Conservation (phyloP, 2,888 invertebrate species). For the Chouioia cunea region DNA sequence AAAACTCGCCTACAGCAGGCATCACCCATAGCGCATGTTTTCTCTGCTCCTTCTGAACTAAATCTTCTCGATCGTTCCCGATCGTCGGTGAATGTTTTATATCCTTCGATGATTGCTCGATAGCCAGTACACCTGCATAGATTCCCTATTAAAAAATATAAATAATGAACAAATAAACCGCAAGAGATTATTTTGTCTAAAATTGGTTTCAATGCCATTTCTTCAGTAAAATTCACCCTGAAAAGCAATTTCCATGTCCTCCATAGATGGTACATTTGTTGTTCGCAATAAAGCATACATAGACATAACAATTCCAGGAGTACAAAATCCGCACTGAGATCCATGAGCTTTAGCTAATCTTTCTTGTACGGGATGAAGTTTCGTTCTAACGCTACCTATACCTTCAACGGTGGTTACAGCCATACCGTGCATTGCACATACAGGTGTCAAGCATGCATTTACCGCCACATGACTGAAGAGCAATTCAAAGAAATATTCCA, state of each 20-base stretch:
- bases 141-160: constrained; percentile 68
- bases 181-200: too few relatives aligned
- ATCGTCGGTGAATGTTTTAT: constrained; percentile 85
- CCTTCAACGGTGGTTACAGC: constrained; percentile 95
- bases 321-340: constrained; percentile 95
- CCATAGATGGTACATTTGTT: constrained; percentile 78
- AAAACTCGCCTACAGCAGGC: constrained; percentile 74
- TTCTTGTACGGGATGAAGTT: constrained; percentile 89
- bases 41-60: constrained; percentile 51
- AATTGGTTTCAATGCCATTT: too few relatives aligned
- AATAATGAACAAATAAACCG: background rate
- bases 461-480: constrained; percentile 80
- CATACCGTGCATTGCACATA: constrained; percentile 88
- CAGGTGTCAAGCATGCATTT: constrained; percentile 90
- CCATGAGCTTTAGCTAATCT: constrained; percentile 91
- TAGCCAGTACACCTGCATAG: constrained; percentile 96
- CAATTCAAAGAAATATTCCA: background rate
- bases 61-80: constrained; percentile 72
- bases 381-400: constrained; percentile 84
- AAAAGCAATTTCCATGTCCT: constrained; percentile 83
- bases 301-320: constrained; percentile 97
- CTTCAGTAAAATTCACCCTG: constrained; percentile 75
- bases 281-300: constrained; percentile 90
- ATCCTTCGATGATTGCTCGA: constrained; percentile 92
- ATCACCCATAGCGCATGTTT: constrained; percentile 75